Evolutionary conservation across 2,113 vertebrate species (phyloP).

Genomic region (Melanotaenia duboulayi): DNA sequence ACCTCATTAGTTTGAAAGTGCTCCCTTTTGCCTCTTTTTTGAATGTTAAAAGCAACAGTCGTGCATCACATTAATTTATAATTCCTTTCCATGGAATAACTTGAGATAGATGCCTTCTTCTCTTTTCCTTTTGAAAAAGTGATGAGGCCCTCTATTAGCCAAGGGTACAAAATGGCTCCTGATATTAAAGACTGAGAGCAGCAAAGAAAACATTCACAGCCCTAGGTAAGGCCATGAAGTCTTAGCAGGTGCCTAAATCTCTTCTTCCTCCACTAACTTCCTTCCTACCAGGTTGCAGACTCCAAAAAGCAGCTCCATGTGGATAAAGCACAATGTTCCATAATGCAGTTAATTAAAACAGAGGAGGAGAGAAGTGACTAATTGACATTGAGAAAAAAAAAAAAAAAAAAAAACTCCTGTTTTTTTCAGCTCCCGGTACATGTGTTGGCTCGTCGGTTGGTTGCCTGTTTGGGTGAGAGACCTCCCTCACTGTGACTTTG

Average conservation of each 20-base stretch:
- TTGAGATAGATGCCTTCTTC: constrained; percentile 58
- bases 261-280: constrained; percentile 82
- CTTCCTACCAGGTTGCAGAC: constrained; percentile 85
- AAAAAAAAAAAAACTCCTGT: constrained; percentile 73
- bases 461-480: constrained; percentile 68
- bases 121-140: constrained; percentile 69
- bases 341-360: constrained; percentile 60
- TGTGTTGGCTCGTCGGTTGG: constrained; percentile 64
- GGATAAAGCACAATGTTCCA: constrained; percentile 80
- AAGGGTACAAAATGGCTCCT: constrained; percentile 89
- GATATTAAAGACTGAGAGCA: constrained; percentile 80
- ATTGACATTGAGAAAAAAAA: constrained; percentile 73
- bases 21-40: constrained; percentile 63
- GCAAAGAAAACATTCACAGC: constrained; percentile 79
- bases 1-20: constrained; percentile 85
- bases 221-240: constrained; percentile 85
- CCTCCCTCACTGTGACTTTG: constrained; percentile 82
- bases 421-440: constrained; percentile 64
- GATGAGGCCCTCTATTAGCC: constrained; percentile 75
- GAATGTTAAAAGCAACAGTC: constrained; percentile 67
- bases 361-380: constrained; percentile 62
- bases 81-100: constrained; percentile 58
- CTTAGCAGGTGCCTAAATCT: constrained; percentile 87
- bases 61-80: constrained; percentile 55
- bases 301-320: constrained; percentile 78